These are phyloP conservation scores for Muraenolepis orangiensis DNA, from an alignment of 2,797 vertebrate species.

Conservation along the genomic window DNA sequence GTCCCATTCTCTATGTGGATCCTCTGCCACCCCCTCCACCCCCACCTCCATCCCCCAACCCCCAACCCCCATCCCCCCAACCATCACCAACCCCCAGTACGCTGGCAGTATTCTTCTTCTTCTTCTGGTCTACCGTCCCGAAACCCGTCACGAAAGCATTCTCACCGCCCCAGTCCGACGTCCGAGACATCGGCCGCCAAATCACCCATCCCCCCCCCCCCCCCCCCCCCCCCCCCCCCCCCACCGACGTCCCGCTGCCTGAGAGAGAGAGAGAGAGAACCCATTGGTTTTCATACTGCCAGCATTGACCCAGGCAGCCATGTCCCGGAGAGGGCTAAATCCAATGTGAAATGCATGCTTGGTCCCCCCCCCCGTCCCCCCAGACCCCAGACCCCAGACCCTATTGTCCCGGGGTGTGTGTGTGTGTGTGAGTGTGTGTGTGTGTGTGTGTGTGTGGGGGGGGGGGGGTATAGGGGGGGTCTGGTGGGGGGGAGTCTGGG, in stretches of 20 bases:
- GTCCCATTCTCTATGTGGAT: conserved; percentile 64
- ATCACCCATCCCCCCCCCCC: no score
- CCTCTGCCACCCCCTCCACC: conserved; percentile 42
- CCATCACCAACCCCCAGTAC: conserved; percentile 26
- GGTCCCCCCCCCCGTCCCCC: conserved; percentile 81
- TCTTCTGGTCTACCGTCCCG: conserved; percentile 49
- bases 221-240: conserved; percentile 50
- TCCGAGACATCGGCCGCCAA: conserved; percentile 62
- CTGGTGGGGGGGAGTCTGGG: conserved; percentile 70
- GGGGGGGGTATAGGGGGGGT: no score
- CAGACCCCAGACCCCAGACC: no score
- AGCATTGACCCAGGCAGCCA: conserved; percentile 74
- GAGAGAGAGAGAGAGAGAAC: no score
- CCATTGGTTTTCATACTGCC: conserved; percentile 62
- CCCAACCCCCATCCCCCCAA: conserved; percentile 45
- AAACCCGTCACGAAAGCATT: conserved; percentile 61
- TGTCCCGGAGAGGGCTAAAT: conserved; percentile 90
- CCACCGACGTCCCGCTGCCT: conserved; percentile 61
- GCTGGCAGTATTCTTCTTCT: conserved; percentile 56
- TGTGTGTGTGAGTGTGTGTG: no score
- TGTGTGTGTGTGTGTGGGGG: conserved; percentile 78
- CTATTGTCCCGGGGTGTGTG: no score
- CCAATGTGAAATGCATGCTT: conserved; percentile 98
- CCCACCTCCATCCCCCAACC: conserved; percentile 55
- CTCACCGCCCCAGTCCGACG: conserved; percentile 59